Evolutionary conservation across 2,797 vertebrate genomes (phyloP).

Genomic region (Bryconaethiops microstoma): DNA sequence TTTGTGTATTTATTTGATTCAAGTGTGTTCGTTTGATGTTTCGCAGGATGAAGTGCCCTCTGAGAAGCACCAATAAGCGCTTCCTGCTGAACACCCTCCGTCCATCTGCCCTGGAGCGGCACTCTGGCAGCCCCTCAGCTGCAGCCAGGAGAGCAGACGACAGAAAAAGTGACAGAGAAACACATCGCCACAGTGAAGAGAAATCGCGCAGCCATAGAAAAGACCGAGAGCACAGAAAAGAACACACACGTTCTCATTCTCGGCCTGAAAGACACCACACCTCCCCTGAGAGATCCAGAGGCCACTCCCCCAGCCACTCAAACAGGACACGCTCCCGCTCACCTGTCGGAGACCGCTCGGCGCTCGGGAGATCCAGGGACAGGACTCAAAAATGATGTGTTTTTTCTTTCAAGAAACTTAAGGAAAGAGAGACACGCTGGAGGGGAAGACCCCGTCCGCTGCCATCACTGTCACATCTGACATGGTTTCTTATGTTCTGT

Average conservation of each 20-base stretch:
- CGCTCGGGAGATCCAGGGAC: conserved; percentile 18
- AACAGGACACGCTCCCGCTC: conserved; percentile 54
- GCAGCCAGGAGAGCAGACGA: conserved; percentile 56
- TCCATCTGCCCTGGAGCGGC: conserved; percentile 74
- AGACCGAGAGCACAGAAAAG: conserved; percentile 57
- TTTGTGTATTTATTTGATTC: background rate
- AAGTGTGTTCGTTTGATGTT: conserved; percentile 11
- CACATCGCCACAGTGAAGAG: conserved; percentile 26
- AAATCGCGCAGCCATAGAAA: conserved; percentile 51
- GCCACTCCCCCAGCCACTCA: conserved; percentile 32
- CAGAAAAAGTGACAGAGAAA: conserved; percentile 31
- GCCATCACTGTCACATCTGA: too few relatives aligned
- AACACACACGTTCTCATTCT: conserved; percentile 48
- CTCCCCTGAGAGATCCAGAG: conserved; percentile 39
- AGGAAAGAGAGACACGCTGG: background rate
- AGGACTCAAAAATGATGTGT: conserved; percentile 38
- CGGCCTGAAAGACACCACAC: conserved; percentile 24
- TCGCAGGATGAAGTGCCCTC: conserved; percentile 94
- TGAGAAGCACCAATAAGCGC: conserved; percentile 92
- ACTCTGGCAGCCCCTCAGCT: conserved; percentile 30
- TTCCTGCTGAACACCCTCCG: conserved; percentile 97
- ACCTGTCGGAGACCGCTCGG: conserved; percentile 32
- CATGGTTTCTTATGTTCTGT: too few relatives aligned
- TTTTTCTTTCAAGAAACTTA: too few relatives aligned
- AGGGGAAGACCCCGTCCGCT: background rate